These are phyloP conservation scores for Nothocercus nigrocapillus DNA, from an alignment of 2,113 vertebrate species.

Conservation along the genomic window DNA sequence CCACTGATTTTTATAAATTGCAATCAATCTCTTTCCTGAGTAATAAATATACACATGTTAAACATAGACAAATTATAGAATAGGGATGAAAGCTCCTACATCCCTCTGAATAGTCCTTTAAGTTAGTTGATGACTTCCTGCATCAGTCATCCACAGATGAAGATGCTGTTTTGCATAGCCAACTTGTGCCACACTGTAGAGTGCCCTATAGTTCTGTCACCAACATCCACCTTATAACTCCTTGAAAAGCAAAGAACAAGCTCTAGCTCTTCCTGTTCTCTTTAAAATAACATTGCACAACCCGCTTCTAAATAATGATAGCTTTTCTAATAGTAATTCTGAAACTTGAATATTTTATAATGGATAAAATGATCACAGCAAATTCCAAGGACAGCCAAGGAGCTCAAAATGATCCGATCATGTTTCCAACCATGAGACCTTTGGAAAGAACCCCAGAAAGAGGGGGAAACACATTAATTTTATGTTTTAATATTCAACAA, in stretches of 20 bases:
- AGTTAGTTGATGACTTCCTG: accelerated
- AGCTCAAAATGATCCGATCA: slow-evolving; percentile 54
- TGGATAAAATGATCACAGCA: slow-evolving; percentile 28
- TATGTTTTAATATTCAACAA: slow-evolving; percentile 79
- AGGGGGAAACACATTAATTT: slow-evolving; percentile 76
- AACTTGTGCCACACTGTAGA: accelerated
- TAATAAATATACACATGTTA: background rate
- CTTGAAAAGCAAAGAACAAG: background rate
- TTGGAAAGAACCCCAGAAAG: slow-evolving; percentile 70
- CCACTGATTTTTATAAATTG: background rate
- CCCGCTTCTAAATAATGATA: background rate
- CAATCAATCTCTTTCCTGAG: background rate
- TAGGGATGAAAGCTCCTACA: background rate
- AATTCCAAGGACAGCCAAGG: slow-evolving; percentile 50
- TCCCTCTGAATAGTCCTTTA: background rate
- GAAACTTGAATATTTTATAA: slow-evolving; percentile 39
- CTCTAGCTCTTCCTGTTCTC: background rate
- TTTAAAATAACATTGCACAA: background rate
- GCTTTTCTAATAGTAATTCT: background rate
- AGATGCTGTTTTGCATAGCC: background rate
- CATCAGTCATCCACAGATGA: background rate
- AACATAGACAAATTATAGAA: background rate
- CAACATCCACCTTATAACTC: background rate
- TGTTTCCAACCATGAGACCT: slow-evolving; percentile 70
- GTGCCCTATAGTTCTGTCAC: background rate